These are phyloP conservation scores for Sebastes taczanowskii DNA, from an alignment of 2,797 vertebrate species.

Conservation along the genomic window DNA sequence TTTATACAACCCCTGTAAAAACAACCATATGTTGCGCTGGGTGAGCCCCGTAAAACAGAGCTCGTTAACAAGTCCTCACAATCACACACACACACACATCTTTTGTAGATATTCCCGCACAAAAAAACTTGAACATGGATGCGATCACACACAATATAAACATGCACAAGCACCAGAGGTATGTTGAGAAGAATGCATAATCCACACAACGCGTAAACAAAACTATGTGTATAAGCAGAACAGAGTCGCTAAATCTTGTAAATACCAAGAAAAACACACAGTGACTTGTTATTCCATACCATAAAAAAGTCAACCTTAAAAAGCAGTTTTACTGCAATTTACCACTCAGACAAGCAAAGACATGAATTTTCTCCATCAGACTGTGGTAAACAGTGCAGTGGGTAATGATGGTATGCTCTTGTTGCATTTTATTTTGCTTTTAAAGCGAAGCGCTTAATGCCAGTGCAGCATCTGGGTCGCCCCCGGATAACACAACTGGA, in stretches of 20 bases:
- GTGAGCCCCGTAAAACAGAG: constrained; percentile 73
- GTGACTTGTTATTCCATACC: not conserved
- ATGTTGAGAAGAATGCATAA: not conserved
- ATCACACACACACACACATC: constrained; percentile 1
- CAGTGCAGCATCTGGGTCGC: not conserved
- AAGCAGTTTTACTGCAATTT: constrained; percentile 7
- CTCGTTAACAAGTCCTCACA: constrained; percentile 63
- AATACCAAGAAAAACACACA: not conserved
- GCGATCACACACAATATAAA: not conserved
- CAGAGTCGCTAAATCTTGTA: not conserved
- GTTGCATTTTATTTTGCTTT: constrained; percentile 16
- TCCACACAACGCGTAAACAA: not conserved
- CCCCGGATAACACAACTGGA: not conserved
- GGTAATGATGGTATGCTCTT: not conserved
- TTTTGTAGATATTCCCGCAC: constrained; percentile 2
- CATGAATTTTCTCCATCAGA: not conserved
- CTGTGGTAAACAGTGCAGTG: constrained; percentile 2
- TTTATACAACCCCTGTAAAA: constrained; percentile 79
- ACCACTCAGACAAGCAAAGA: constrained; percentile 14
- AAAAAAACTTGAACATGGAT: not conserved
- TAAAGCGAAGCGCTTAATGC: not conserved
- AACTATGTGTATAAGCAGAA: not conserved
- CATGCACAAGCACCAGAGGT: not conserved
- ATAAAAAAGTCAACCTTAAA: not conserved
- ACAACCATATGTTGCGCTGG: constrained; percentile 78